These are phyloP conservation scores for Phocides pigmalion DNA, from an alignment of 1,140 invertebrate genomes.

Conservation along the genomic window DNA sequence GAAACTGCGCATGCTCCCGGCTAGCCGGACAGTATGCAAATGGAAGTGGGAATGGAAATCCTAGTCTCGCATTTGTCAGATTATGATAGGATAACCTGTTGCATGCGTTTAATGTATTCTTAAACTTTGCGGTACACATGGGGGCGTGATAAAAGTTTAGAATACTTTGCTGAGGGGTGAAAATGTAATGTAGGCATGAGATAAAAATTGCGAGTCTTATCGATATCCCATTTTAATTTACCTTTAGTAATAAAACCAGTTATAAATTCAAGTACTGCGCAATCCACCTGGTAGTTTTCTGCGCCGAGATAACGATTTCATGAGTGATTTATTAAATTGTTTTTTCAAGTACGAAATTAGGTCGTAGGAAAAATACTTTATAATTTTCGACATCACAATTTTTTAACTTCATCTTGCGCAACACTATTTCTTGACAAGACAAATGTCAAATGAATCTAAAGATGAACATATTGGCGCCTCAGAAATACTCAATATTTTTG, in stretches of 20 bases:
- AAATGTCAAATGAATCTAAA: no score
- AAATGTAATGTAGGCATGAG: not conserved
- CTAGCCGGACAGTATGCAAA: constrained; percentile 66
- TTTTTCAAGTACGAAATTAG: constrained; percentile 3
- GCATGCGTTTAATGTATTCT: constrained; percentile 72
- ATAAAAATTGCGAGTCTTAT: not conserved
- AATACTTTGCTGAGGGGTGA: constrained; percentile 11
- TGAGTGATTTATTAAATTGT: constrained; percentile 6
- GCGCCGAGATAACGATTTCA: constrained; percentile 9
- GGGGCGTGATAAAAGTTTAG: constrained; percentile 33
- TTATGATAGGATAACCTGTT: constrained; percentile 80
- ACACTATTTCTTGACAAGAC: no score
- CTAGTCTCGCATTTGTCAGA: constrained; percentile 76
- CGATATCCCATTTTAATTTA: constrained; percentile 1
- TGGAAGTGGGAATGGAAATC: constrained; percentile 68
- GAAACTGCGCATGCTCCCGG: constrained; percentile 65
- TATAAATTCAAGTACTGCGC: constrained; percentile 30
- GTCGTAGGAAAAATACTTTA: not conserved
- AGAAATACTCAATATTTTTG: no score
- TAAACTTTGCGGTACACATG: constrained; percentile 46
- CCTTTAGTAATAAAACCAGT: constrained; percentile 13
- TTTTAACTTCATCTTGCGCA: no score
- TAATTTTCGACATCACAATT: constrained; percentile 7
- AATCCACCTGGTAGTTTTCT: constrained; percentile 35
- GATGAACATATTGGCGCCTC: no score